phyloP scores from a whole-genome alignment of 2,797 vertebrate species.

The Rhyacichthys aspro region DNA sequence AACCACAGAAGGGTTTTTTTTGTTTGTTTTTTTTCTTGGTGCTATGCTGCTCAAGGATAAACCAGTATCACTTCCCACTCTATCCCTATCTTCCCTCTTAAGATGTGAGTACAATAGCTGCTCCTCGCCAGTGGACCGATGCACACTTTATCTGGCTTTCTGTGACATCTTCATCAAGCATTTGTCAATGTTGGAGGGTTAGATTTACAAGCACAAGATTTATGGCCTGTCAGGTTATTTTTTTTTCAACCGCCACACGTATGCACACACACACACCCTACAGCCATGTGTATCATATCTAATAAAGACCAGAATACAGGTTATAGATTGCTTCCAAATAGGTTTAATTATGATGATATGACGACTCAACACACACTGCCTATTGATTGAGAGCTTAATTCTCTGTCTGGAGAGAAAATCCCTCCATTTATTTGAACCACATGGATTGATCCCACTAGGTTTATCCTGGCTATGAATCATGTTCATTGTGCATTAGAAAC shows the following conservation, averaged over 20 bases:
- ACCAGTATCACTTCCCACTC: slow-evolving; percentile 52
- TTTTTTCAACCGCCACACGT: slow-evolving; percentile 19
- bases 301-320: slow-evolving; percentile 32
- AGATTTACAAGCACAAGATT: slow-evolving; percentile 80
- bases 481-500: slow-evolving; percentile 49
- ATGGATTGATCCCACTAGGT: slow-evolving; percentile 62
- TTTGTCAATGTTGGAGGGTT: slow-evolving; percentile 79
- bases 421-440: slow-evolving; percentile 61
- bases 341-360: slow-evolving; percentile 59
- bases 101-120: slow-evolving; percentile 55
- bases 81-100: slow-evolving; percentile 46
- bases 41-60: slow-evolving; percentile 53
- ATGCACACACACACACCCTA: slow-evolving; percentile 25
- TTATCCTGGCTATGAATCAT: slow-evolving; percentile 62
- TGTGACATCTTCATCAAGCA: slow-evolving; percentile 84
- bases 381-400: slow-evolving; percentile 74
- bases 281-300: slow-evolving; percentile 14
- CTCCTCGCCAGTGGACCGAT: slow-evolving; percentile 61
- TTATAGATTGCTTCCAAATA: slow-evolving; percentile 50
- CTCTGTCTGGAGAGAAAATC: slow-evolving; percentile 62
- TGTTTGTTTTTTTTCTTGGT: slow-evolving; percentile 35
- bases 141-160: slow-evolving; percentile 78
- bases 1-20: slow-evolving; percentile 11
- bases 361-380: slow-evolving; percentile 49
- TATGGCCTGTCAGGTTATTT: slow-evolving; percentile 58